Conservation (phyloP, 2,888 invertebrate species). For the Polymixis lichenea region DNA sequence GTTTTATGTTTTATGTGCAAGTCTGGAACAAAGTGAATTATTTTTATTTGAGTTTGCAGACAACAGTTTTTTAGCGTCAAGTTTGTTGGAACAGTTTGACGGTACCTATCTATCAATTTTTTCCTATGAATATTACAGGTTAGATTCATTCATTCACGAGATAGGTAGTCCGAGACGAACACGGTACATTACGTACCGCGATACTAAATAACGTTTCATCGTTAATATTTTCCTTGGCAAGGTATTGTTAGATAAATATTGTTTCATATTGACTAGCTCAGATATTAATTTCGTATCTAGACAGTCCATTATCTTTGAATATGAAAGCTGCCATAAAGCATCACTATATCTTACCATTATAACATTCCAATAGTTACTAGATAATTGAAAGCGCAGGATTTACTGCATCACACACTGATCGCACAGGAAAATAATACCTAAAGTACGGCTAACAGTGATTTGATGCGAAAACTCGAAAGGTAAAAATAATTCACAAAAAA, state of each 20-base stretch:
- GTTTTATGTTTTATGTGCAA: constrained; percentile 59
- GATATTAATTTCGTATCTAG: constrained; percentile 5
- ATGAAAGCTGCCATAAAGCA: constrained; percentile 18
- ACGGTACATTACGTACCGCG: constrained; percentile 16
- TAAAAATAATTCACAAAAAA: neutral
- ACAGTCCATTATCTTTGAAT: constrained; percentile 24
- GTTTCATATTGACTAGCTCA: constrained; percentile 1
- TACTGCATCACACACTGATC: neutral
- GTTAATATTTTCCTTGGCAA: neutral
- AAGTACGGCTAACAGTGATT: neutral
- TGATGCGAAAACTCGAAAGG: neutral
- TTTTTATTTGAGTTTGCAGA: constrained; percentile 50
- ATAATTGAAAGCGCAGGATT: neutral
- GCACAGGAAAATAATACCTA: neutral
- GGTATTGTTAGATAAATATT: constrained; percentile 18
- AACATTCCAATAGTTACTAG: neutral
- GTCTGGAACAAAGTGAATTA: constrained; percentile 62
- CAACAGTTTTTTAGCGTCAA: constrained; percentile 21
- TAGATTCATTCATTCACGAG: constrained; percentile 4
- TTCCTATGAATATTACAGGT: constrained; percentile 15
- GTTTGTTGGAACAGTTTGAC: constrained; percentile 4
- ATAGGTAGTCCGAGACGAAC: neutral
- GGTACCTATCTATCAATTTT: neutral
- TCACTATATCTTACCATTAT: neutral
- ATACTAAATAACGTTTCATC: constrained; percentile 8